Evolutionary conservation across 2,797 vertebrate species (phyloP), one percentile per base, ranked within the genome.

Genomic region (Pseudochirops corinnae): DNA sequence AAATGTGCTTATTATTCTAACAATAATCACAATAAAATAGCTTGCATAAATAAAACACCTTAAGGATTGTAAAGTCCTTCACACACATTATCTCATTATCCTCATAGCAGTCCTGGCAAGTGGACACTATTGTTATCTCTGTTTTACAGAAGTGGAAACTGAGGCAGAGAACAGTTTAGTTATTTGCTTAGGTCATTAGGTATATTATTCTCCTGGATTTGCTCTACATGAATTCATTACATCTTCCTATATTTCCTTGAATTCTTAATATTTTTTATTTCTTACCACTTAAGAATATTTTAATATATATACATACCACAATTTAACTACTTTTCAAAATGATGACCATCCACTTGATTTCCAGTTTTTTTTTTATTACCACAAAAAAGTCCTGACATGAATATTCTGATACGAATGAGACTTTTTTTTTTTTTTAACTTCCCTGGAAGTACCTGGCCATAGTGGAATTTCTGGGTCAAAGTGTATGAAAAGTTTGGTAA

Each of bases 41-140:
- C 67, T 39, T 74, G 33, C n/a, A 82, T 46, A 24, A 26, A 24
- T 46, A 46, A 24, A 26, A 21, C 92, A 93, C 67, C 39, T 16
- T 16, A 33, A 92, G 56, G 12, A 95, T 96, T 94, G 90, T 26
- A 58, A 95, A 96, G 50, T 90, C 31, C 56, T 94, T 90, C 87
- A 92, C 28, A 91, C 56, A 95, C 62, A 56, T n/a, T 94, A 58
- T 7, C 33, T 92, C 52, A 92, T 93, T 91, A 92, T 92, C 21
- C 74, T 46, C 21, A 46, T 82, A 82, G 39, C 21, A 46, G 46
- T 46, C 2, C 7, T 82, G 67, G 67, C 18, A 82, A 24, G 18
- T 7, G 46, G 39, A 18, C 46, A 82, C 7, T 46, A 24, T 82
- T 82, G 39, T 82, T 46, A 82, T 82, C 5, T 82, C 39, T 82